These are phyloP conservation scores for Sebastes melanostomus DNA, from an alignment of 2,797 vertebrate species.

Conservation along the genomic window DNA sequence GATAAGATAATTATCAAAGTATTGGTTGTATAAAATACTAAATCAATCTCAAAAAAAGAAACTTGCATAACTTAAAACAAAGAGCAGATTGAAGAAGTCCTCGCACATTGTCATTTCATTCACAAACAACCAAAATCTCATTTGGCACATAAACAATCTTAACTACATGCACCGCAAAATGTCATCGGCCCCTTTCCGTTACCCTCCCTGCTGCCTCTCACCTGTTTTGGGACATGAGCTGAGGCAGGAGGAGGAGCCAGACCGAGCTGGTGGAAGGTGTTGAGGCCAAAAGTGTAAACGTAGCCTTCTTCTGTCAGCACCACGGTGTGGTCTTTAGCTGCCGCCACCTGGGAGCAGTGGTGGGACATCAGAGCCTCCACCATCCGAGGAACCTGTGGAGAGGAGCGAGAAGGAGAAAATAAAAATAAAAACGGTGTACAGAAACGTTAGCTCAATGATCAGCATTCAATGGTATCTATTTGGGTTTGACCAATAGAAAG, in stretches of 20 bases:
- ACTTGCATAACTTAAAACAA: neutral
- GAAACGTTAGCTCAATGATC: neutral
- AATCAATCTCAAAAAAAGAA: neutral
- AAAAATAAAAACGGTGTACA: neutral
- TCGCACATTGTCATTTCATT: neutral
- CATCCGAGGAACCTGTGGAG: conserved; percentile 88
- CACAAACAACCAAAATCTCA: neutral
- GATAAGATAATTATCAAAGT: neutral
- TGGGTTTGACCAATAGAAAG: neutral
- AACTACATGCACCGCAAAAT: neutral
- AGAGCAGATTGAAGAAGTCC: neutral
- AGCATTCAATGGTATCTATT: neutral
- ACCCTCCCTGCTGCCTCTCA: conserved; percentile 55
- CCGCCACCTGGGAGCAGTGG: conserved; percentile 91
- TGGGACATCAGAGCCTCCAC: conserved; percentile 91
- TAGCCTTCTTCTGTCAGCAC: conserved; percentile 94
- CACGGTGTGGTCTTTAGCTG: conserved; percentile 96
- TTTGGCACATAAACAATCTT: neutral
- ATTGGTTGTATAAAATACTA: neutral
- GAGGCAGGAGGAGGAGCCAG: conserved; percentile 88
- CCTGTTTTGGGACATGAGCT: conserved; percentile 93
- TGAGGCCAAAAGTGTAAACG: conserved; percentile 95
- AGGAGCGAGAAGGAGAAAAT: neutral
- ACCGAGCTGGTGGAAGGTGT: conserved; percentile 94
- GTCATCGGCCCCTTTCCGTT: neutral